Evolutionary conservation across 2,888 invertebrate genomes (phyloP), one percentile per base, ranked within the genome.

Genomic region (Eupithecia subfuscata): DNA sequence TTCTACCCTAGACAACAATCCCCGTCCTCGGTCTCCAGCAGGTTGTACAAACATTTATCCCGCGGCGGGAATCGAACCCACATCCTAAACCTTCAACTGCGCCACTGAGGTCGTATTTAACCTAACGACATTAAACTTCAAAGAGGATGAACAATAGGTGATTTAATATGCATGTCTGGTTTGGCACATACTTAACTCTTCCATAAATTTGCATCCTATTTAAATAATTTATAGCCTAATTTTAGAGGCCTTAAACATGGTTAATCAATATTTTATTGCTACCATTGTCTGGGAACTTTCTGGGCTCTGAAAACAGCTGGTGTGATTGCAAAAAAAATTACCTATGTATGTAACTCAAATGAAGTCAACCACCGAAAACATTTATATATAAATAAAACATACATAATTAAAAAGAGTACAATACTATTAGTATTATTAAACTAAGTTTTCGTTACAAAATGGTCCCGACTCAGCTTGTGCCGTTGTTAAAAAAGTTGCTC

Each of bases 191-290:
- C 56, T 4, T 22, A 60, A 60, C 0, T 12, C 22, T 60, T 22
- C 60, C 60, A 60, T 60, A 25, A 60, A 60, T 60, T 60, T 25
- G 25, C 60, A 60, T 60, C 60, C 14, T 25, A 25, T 25, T 60
- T 60, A 60, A 56, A 56, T 56, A 56, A 60, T 25, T 60, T 25
- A 60, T 25, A 25, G 25, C 60, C 25, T 60, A 56, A 56, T 56
- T 60, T 56, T 22, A 18, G 56, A 56, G 52, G 22, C 22, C 56
- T 25, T 14, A 6, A 14, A 60, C 25, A 60, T 60, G 25, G 12
- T 25, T 25, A 12, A 60, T 60, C 2, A 56, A 25, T 60, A 60
- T 25, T 25, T 60, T 56, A 56, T 22, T 56, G n/a, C 7, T 2
- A 56, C 60, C 25, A 25, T 60, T 60, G 56, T 60, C 25, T 25